Percentiles rank a stretch among this genome's conserved stretches.
Evolutionary conservation across 2,113 vertebrate species (phyloP).

Genomic region (Canis aureus): DNA sequence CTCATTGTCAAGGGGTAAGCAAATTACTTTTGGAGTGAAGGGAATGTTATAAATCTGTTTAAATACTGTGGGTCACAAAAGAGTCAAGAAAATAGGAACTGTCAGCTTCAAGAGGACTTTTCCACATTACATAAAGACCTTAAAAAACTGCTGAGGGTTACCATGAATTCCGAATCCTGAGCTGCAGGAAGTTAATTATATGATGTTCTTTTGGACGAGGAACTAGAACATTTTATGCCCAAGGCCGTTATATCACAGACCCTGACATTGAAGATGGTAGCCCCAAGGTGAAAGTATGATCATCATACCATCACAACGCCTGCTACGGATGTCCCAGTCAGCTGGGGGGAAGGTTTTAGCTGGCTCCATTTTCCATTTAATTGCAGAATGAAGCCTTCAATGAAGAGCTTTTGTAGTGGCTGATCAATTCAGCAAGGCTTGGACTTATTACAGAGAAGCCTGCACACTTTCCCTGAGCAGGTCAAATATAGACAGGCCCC

Average conservation of each 20-base stretch:
- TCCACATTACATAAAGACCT: background rate
- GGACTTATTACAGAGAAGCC: background rate
- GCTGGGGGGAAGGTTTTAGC: background rate
- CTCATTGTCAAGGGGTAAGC: background rate
- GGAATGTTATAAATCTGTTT: background rate
- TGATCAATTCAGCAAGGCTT: background rate
- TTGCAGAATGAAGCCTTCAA: background rate
- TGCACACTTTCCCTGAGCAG: background rate
- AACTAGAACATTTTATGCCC: background rate
- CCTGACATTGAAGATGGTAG: background rate
- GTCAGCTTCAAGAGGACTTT: background rate
- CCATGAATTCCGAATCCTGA: background rate
- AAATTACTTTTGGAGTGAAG: background rate
- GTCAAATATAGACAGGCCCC: background rate
- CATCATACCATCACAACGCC: no score
- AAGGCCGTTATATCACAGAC: background rate
- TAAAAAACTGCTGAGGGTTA: background rate
- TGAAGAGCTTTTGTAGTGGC: background rate
- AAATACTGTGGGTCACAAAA: background rate
- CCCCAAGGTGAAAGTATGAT: background rate
- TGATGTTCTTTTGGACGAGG: background rate
- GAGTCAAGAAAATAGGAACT: background rate
- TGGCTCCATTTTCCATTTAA: background rate
- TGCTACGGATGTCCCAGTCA: background rate
- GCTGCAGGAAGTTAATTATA: background rate